phyloP scores from a whole-genome alignment of 2,113 vertebrate species.

The Pogonocichla stellata region DNA sequence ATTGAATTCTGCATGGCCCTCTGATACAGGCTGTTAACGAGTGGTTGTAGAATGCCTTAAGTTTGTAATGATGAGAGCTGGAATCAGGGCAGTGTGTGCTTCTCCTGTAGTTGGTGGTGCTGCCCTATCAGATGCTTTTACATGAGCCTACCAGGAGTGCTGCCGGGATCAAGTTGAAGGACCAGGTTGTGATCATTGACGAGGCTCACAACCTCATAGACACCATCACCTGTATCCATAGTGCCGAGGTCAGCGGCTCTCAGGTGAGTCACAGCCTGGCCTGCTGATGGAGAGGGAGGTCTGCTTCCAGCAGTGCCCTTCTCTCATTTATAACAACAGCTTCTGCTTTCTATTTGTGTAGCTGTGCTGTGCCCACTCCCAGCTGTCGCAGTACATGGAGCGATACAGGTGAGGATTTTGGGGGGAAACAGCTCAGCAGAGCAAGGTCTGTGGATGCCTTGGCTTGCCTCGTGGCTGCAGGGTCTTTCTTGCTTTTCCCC shows the following conservation, averaged over 20 bases:
- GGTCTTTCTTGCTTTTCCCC: neutral
- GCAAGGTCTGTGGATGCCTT: neutral
- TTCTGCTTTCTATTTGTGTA: slow-evolving; percentile 25
- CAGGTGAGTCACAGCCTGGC: slow-evolving; percentile 81
- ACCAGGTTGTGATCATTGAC: slow-evolving; percentile 92
- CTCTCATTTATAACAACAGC: neutral
- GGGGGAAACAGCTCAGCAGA: neutral
- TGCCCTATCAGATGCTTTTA: slow-evolving; percentile 94
- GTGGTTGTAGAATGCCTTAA: neutral
- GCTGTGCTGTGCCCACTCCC: slow-evolving; percentile 91
- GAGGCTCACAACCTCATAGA: slow-evolving; percentile 97
- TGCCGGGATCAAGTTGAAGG: slow-evolving; percentile 88
- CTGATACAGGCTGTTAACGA: neutral
- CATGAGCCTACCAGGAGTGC: slow-evolving; percentile 87
- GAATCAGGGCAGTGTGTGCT: neutral
- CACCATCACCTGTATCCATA: slow-evolving; percentile 89
- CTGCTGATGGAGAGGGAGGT: neutral
- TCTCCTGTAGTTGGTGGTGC: slow-evolving; percentile 86
- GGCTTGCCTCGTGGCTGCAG: neutral
- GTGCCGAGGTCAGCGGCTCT: slow-evolving; percentile 83
- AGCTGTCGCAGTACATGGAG: slow-evolving; percentile 90
- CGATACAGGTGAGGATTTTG: slow-evolving; percentile 82
- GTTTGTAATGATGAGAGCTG: neutral
- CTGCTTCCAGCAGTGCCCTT: neutral
- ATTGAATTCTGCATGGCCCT: neutral